These are phyloP conservation scores for Pygocentrus nattereri DNA, from an alignment of 2,797 vertebrate genomes.

Conservation along the genomic window DNA sequence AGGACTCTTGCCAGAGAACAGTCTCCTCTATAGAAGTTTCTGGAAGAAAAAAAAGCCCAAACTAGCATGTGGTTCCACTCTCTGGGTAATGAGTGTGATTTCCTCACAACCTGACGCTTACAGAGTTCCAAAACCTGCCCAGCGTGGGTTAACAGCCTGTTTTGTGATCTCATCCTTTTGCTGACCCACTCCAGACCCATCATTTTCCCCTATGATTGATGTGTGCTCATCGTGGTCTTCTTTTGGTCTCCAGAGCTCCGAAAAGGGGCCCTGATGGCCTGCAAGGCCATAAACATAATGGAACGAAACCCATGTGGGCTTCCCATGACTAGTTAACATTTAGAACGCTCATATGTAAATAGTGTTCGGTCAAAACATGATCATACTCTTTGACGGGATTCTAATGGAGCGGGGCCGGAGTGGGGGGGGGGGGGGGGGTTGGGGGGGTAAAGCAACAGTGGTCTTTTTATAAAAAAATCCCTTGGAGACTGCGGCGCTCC, in stretches of 20 bases:
- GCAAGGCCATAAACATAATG: background rate
- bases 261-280: background rate
- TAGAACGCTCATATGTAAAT: background rate
- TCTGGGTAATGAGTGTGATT: conserved; percentile 70
- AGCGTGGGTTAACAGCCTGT: conserved; percentile 25
- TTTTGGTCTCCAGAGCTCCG: background rate
- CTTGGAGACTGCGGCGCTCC: conserved; percentile 32
- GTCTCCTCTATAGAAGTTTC: conserved; percentile 40
- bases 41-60: conserved; percentile 3
- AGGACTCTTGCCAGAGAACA: conserved; percentile 27
- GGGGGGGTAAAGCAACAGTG: background rate
- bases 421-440: too few relatives aligned
- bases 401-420: too few relatives aligned
- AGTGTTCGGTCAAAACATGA: conserved; percentile 16
- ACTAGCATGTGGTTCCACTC: conserved; percentile 79
- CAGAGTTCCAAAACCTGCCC: conserved; percentile 38
- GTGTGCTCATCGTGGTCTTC: background rate
- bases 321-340: conserved; percentile 26
- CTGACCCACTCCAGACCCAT: conserved; percentile 5
- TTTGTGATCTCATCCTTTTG: conserved; percentile 50
- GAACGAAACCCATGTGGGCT: background rate
- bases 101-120: conserved; percentile 70
- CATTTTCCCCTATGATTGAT: background rate
- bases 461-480: conserved; percentile 22
- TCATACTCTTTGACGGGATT: background rate